phyloP scores from a whole-genome alignment of 2,113 vertebrate genomes.

The Pelusios castaneus region DNA sequence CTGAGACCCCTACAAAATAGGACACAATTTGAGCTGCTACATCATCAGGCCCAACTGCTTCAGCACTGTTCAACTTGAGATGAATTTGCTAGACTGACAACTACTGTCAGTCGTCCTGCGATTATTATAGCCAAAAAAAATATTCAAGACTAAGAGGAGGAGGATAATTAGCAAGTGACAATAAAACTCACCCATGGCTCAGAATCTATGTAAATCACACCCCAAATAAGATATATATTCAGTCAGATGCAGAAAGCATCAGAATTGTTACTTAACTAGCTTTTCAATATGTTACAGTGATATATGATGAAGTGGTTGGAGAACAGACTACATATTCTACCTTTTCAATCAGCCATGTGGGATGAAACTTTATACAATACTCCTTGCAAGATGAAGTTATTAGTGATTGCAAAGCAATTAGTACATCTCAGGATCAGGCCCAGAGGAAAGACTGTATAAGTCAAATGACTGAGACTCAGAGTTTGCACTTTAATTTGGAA shows the following conservation, averaged over 20 bases:
- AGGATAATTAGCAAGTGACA: not conserved
- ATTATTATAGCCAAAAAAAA: not conserved
- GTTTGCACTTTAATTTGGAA: not conserved
- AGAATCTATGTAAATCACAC: too few species aligned
- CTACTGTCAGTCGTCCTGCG: not conserved
- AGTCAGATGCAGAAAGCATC: rapidly evolving
- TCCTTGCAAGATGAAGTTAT: rapidly evolving
- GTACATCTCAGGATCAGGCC: not conserved
- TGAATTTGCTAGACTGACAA: not conserved
- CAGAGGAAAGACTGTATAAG: not conserved
- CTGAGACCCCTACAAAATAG: not conserved
- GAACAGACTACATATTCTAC: rapidly evolving
- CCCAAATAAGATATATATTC: not conserved
- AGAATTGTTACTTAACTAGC: not conserved
- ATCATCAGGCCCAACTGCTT: not conserved
- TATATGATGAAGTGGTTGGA: not conserved
- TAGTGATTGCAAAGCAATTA: rapidly evolving
- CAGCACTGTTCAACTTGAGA: not conserved
- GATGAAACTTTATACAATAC: rapidly evolving
- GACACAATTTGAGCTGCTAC: not conserved
- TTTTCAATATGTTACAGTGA: not conserved
- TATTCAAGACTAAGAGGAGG: not conserved
- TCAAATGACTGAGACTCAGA: not conserved
- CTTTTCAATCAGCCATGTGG: not conserved
- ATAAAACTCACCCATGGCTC: not conserved